Percentiles rank a stretch among this genome's conserved stretches.
These are phyloP conservation scores for Ischnura elegans DNA, from an alignment of 2,888 invertebrate genomes.

Conservation along the genomic window DNA sequence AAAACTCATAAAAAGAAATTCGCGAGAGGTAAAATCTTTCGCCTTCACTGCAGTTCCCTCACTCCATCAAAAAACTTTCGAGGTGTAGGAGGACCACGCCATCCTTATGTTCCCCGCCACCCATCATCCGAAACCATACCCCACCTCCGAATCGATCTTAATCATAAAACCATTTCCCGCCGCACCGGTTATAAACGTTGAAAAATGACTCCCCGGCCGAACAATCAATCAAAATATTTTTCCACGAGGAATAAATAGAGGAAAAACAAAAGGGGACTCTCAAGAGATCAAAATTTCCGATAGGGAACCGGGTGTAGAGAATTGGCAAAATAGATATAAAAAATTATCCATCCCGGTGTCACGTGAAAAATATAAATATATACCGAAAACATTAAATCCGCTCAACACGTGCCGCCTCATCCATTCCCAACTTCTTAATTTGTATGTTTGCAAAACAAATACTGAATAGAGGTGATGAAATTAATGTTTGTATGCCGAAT, in stretches of 20 bases:
- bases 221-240: slow-evolving; percentile 59
- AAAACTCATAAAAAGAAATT: background rate
- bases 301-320: background rate
- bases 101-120: background rate
- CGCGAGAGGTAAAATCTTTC: background rate
- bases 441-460: too few species aligned
- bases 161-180: slow-evolving; percentile 46
- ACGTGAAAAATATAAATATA: too few species aligned
- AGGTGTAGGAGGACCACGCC: background rate
- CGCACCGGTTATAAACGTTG: background rate
- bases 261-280: background rate
- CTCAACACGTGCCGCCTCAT: too few species aligned
- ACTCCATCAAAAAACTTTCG: too few species aligned
- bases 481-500: too few species aligned
- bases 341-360: background rate
- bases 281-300: background rate
- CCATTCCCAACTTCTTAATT: too few species aligned
- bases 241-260: background rate
- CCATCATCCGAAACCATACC: background rate
- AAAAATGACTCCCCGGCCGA: slow-evolving; percentile 23
- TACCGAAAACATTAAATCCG: too few species aligned
- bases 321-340: background rate
- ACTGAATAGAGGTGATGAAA: too few species aligned
- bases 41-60: background rate
- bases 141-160: slow-evolving; percentile 45